Percentiles rank a stretch among this genome's conserved stretches.
Conservation (phyloP, 2,888 invertebrate genomes). For the Arge pagana region DNA sequence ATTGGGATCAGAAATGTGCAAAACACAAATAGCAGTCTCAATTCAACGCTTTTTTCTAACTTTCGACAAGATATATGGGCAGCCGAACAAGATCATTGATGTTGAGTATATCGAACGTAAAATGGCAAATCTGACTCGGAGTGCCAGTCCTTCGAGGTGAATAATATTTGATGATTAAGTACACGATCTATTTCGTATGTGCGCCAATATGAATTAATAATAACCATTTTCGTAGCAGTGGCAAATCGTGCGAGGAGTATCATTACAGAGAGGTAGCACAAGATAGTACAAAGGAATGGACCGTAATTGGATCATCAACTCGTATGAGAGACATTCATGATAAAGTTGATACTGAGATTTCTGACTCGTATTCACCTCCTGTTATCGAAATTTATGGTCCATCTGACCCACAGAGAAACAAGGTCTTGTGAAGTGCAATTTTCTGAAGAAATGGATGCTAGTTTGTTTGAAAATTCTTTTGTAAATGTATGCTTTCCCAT, state of each 20-base stretch:
- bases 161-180: not conserved
- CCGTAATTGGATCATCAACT: conserved; percentile 55
- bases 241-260: conserved; percentile 42
- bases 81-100: conserved; percentile 61
- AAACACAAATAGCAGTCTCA: conserved; percentile 73
- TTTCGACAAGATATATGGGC: conserved; percentile 75
- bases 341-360: conserved; percentile 60
- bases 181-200: not conserved
- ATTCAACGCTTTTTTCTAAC: conserved; percentile 75
- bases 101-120: conserved; percentile 57
- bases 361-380: conserved; percentile 68
- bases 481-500: conserved; percentile 24
- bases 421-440: conserved; percentile 31
- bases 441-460: not conserved
- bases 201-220: too few species aligned
- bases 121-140: conserved; percentile 44
- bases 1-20: conserved; percentile 78
- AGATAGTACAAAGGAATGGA: conserved; percentile 68
- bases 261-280: conserved; percentile 65
- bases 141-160: conserved; percentile 33
- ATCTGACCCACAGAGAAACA: conserved; percentile 48
- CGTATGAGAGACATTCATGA: conserved; percentile 9
- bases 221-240: too few species aligned
- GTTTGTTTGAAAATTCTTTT: not conserved
- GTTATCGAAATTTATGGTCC: conserved; percentile 42